Conservation (phyloP, 2,797 vertebrate genomes). For the Chaenodraco wilsoni region DNA sequence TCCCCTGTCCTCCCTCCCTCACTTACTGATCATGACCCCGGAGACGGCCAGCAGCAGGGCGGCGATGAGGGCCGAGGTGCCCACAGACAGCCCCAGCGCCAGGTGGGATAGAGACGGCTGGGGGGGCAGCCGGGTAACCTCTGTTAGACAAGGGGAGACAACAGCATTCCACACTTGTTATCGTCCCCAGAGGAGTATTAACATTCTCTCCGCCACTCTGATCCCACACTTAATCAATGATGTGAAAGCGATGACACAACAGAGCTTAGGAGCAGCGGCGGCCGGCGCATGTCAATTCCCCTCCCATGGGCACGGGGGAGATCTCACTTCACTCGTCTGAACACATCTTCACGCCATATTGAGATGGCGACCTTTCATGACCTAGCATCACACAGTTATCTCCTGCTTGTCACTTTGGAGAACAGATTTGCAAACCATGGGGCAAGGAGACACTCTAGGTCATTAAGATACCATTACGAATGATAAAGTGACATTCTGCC, state of each 20-base stretch:
- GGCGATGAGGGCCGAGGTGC: slow-evolving; percentile 94
- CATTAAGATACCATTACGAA: slow-evolving; percentile 58
- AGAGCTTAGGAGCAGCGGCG: slow-evolving; percentile 57
- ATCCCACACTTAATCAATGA: slow-evolving; percentile 78
- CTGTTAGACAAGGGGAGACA: slow-evolving; percentile 69
- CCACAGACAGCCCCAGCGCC: slow-evolving; percentile 93
- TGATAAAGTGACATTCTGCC: slow-evolving; percentile 41
- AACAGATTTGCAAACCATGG: slow-evolving; percentile 61
- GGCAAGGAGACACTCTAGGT: slow-evolving; percentile 54
- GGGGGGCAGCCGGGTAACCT: slow-evolving; percentile 24
- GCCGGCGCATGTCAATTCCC: slow-evolving; percentile 64
- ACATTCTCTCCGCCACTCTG: slow-evolving; percentile 65
- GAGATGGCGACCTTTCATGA: slow-evolving; percentile 64
- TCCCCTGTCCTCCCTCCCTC: not conserved
- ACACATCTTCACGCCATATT: slow-evolving; percentile 53
- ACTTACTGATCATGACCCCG: slow-evolving; percentile 96
- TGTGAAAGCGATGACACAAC: slow-evolving; percentile 76
- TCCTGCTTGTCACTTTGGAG: slow-evolving; percentile 49
- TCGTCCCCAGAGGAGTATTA: slow-evolving; percentile 66
- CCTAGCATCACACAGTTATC: slow-evolving; percentile 57
- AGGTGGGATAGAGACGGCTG: slow-evolving; percentile 88
- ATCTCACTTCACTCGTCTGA: slow-evolving; percentile 55
- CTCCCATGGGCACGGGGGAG: slow-evolving; percentile 5
- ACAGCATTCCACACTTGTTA: slow-evolving; percentile 54
- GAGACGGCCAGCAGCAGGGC: slow-evolving; percentile 95